Evolutionary conservation across 2,888 invertebrate species (phyloP), one percentile per base, ranked within the genome.

Genomic region (Pandemis cinnamomeana): DNA sequence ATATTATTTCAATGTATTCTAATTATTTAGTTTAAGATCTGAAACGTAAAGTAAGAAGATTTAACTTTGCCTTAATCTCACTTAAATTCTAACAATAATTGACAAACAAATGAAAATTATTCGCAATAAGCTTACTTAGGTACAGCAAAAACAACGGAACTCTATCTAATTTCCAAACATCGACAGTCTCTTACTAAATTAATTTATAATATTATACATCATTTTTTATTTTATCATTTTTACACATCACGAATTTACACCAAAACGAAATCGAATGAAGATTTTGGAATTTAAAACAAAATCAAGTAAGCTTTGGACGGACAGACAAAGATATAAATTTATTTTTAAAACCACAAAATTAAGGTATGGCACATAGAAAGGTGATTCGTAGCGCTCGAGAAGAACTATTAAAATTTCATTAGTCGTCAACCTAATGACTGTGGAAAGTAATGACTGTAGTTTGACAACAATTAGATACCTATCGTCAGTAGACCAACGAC

Each of bases 161-260:
- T 82, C 89, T 88, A 83, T 83, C 86, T 83, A 78, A 73, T 83
- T 82, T 79, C 83, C 81, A 81, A 90, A 89, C 87, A 87, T 84
- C 82, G 87, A 89, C 90, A 90, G 89, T 91, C 86, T 84, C 86
- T 89, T 87, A 89, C 86, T 89, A 88, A 87, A 87, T 87, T 86
- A 88, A 86, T 91, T 91, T 90, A 82, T 58, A 58, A 58, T 58
- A 58, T 58, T 58, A 27, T 91, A 91, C 89, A 91, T 84, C 82
- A 84, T 81, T 85, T 84, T 86, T 84, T 83, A 80, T 80, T 82
- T 82, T 58, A 58, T 79, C 81, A 84, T 85, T 87, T 87, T 88
- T 91, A 91, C 85, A 91, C 83, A 83, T 83, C 83, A 83, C 79
- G 78, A 85, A 86, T 89, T 88, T 88, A 90, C 86, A 89, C 79